Evolutionary conservation across 2,797 vertebrate genomes (phyloP).

Genomic region (Artibeus lituratus): DNA sequence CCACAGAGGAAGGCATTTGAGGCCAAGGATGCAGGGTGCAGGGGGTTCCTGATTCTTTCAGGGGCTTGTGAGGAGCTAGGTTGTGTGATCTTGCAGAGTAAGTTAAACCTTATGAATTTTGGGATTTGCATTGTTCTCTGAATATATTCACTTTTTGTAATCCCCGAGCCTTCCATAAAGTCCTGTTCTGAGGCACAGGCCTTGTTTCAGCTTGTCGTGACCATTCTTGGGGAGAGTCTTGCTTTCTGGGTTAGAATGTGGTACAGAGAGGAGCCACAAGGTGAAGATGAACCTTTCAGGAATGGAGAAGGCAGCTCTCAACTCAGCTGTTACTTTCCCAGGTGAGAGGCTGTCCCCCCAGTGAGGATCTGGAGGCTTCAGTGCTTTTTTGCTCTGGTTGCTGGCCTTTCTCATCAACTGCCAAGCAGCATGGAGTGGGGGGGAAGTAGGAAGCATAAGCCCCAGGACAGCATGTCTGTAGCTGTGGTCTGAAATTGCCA

Average conservation of each 20-base stretch:
- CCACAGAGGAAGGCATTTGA: neutral
- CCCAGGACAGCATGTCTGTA: neutral
- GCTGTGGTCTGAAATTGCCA: neutral
- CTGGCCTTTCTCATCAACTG: neutral
- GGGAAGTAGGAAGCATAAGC: neutral
- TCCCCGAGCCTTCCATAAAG: neutral
- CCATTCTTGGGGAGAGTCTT: neutral
- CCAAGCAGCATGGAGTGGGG: too few species aligned
- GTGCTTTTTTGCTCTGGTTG: neutral
- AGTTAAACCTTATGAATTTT: neutral
- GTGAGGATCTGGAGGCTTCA: neutral
- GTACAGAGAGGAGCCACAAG: neutral
- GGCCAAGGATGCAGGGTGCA: neutral
- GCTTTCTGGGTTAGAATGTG: neutral
- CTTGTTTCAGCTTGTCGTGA: neutral
- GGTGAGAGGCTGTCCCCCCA: neutral
- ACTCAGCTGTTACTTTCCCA: neutral
- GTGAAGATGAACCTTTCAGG: neutral
- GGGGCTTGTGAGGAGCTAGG: neutral
- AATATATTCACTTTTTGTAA: neutral
- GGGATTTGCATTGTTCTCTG: neutral
- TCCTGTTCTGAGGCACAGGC: neutral
- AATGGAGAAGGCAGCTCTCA: neutral
- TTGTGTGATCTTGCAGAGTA: neutral
- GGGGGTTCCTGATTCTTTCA: neutral